Base-by-base conservation (phyloP, 2,113 vertebrate species). In the Spermophilus dauricus region DNA sequence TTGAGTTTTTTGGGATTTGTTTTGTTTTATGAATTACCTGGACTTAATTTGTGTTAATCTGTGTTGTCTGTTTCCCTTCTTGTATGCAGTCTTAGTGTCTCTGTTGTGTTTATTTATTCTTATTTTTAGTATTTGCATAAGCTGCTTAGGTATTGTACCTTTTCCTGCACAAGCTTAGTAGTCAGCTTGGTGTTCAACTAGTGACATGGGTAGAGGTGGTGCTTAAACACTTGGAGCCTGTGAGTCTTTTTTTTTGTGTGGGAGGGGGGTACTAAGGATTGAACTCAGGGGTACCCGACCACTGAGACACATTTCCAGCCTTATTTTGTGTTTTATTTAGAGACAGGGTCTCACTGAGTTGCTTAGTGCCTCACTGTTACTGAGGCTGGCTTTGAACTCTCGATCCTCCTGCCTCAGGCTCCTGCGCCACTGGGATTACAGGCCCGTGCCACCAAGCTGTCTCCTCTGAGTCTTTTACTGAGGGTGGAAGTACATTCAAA, bases 91-190 rank as follows among this genome's bases (percentile, higher is more conserved):
- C 37, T 84, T 61, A 78, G 5, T 32, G 14, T 89, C 39, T 89
- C 37, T 92, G 67, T 28, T 61, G 28, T 78, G 65, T 67, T 92
- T 80, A 42, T 69, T 90, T 86, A 67, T 93, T 82, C 42, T 78
- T 53, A 8, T 67, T 80, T 24, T 96, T 32, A 26, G 18, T 65
- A 42, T 45, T 91, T 65, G 70, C 8, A n/a, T 42, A 63, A 51
- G 24, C n/a, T 96, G 45, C 48, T 30, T 37, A 75, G 45, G 7
- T 48, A 5, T 17, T 34, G 20, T 12, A 51, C 69, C 58, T 63
- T 30, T 88, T 45, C 91, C 26, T 67, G 24, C 22, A 61, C 39
- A 28, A 85, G 56, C 18, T 63, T 61, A 14, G 2, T 24, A 8
- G 17, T 53, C 39, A 89, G 7, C 39, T 84, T 70, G 22, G 17